phyloP scores from a whole-genome alignment of 1,140 invertebrate genomes.

The Lucilia sericata region DNA sequence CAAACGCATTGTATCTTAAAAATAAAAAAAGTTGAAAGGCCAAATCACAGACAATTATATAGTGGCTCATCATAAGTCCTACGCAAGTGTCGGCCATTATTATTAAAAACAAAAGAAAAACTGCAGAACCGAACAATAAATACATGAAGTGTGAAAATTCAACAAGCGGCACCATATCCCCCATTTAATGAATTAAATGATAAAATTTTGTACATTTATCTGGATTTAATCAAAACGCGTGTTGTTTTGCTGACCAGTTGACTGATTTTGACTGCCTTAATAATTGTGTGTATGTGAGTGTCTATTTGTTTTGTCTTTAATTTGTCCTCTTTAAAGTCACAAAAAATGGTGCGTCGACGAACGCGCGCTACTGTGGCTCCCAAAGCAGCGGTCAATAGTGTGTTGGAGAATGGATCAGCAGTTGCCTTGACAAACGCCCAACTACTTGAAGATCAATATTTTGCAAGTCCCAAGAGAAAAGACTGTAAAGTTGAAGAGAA shows the following conservation, averaged over 20 bases:
- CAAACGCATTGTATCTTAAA: not conserved
- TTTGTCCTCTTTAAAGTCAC: not conserved
- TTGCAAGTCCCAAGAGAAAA: constrained; percentile 67
- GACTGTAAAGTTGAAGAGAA: constrained; percentile 60
- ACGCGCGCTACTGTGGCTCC: constrained; percentile 27
- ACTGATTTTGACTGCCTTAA: constrained; percentile 21
- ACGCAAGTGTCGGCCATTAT: constrained; percentile 34
- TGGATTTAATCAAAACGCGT: not conserved
- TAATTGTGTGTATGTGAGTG: not conserved
- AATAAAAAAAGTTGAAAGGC: not conserved
- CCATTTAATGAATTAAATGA: no score
- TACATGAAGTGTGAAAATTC: no score
- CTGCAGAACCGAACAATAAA: no score
- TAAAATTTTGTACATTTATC: not conserved
- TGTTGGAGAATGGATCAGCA: constrained; percentile 46
- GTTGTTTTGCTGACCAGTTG: constrained; percentile 8
- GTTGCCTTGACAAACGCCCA: constrained; percentile 49
- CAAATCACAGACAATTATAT: constrained; percentile 1
- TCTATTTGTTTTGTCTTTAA: not conserved
- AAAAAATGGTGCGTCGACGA: constrained; percentile 47
- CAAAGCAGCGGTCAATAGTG: not conserved
- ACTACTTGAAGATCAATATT: constrained; percentile 64
- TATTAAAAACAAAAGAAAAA: not conserved
- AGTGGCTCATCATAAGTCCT: constrained; percentile 12
- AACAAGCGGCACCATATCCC: no score